Evolutionary conservation across 2,888 invertebrate species (phyloP), one percentile per base, ranked within the genome.

Genomic region (Drosophila mulleri): DNA sequence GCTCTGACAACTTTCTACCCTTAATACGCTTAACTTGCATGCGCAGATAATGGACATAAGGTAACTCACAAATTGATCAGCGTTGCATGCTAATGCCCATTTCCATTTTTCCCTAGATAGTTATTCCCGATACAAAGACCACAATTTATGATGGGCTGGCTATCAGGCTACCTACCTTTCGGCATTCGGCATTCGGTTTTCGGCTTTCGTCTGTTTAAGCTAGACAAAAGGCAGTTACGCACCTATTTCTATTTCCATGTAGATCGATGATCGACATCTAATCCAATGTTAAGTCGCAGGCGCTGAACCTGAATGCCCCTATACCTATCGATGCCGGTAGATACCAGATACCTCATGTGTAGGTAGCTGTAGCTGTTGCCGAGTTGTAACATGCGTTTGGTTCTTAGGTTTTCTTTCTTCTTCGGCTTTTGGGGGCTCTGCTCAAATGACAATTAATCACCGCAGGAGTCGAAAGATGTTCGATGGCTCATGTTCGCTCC

Each of bases 381-480:
- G 29, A 48, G 57, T 52, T 76, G 54, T 53, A 65, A 59, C 67
- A 72, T 72, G 65, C 59, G 67, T 65, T 74, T 53, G n/a, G 26
- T 54, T 54, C 41, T 37, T 52, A 20, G 20, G 39, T 41, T 18
- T 29, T 41, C 26, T 29, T 41, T 68, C 53, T 67, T 59, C 53
- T 69, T 59, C 53, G 20, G 39, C 18, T 23, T 32, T 67, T 50
- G 50, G 65, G 64, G 54, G 58, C 65, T 73, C 61, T 61, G 56
- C 72, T 78, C 75, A 62, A 66, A 85, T 85, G 83, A 77, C 87
- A 88, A 88, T 87, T 87, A 87, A 87, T 87, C 86, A 87, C 86
- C 88, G 50, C 86, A 87, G 86, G 86, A 85, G 86, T 85, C 84
- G 50, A 84, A 85, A 85, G 88, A 85, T 82, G 88, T 76, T 82